Conservation (phyloP, 92 coral and sea anemone species). For the Montipora capitata region DNA sequence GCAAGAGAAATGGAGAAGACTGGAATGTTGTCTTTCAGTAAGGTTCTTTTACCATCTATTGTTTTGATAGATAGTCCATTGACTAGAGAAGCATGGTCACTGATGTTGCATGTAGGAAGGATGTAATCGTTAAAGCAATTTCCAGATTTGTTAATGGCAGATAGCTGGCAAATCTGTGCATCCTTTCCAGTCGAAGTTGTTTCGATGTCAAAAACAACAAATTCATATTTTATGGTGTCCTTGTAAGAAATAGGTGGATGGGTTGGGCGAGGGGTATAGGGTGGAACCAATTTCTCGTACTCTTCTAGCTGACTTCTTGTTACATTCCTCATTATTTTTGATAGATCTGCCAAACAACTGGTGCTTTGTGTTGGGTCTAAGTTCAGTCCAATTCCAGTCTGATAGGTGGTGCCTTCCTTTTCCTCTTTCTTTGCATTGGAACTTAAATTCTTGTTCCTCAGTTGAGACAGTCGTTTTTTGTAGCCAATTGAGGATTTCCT, state of each 20-base stretch:
- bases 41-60: conserved; percentile 33
- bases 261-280: conserved; percentile 34
- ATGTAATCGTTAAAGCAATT: conserved; percentile 33
- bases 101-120: conserved; percentile 46
- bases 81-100: conserved; percentile 47
- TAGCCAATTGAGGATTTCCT: conserved; percentile 26
- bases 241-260: background rate
- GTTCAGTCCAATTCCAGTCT: conserved; percentile 40
- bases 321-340: no score
- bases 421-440: conserved; percentile 40
- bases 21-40: conserved; percentile 41
- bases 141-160: conserved; percentile 34
- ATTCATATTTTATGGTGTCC: conserved; percentile 13
- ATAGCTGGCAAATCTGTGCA: conserved; percentile 62
- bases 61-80: conserved; percentile 41
- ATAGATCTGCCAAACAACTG: no score
- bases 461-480: conserved; percentile 36
- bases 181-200: conserved; percentile 46
- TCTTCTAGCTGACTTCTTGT: no score
- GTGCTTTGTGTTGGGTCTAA: no score
- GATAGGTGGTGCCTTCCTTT: conserved; percentile 46
- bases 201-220: conserved; percentile 55
- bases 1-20: conserved; percentile 31
- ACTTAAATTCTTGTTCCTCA: conserved; percentile 1
- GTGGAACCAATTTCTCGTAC: no score